phyloP scores from a whole-genome alignment of 2,113 vertebrate genomes.

The Hyla sarda region DNA sequence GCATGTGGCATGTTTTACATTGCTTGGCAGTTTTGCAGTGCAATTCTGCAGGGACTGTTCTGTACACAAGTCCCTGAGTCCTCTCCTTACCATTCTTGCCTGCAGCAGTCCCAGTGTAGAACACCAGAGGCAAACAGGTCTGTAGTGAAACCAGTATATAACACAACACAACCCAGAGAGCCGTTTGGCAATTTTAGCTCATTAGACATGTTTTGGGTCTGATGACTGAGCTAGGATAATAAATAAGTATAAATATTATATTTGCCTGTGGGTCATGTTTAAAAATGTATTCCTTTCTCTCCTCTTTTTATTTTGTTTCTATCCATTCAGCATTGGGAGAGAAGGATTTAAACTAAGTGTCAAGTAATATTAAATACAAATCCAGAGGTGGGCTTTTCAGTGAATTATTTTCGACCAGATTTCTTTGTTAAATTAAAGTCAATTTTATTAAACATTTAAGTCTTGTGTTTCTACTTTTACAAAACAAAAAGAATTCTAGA shows the following conservation, averaged over 20 bases:
- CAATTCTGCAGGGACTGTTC: conserved; percentile 71
- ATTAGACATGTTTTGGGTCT: conserved; percentile 83
- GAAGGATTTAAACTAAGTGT: conserved; percentile 20
- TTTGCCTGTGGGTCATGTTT: conserved; percentile 87
- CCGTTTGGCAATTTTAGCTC: conserved; percentile 83
- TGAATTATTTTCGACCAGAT: not conserved
- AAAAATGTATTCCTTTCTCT: conserved; percentile 82
- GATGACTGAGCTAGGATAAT: conserved; percentile 79
- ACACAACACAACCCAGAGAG: conserved; percentile 70
- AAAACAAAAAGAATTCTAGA: not conserved
- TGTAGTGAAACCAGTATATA: conserved; percentile 73
- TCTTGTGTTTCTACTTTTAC: not conserved
- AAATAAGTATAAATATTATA: conserved; percentile 90
- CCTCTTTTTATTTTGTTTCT: conserved; percentile 64
- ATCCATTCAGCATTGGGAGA: conserved; percentile 41
- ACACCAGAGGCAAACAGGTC: conserved; percentile 74
- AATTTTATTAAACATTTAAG: not conserved
- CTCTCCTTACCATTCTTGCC: conserved; percentile 76
- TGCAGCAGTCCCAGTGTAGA: conserved; percentile 79
- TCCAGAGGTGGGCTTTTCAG: not conserved
- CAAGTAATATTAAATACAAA: conserved; percentile 16
- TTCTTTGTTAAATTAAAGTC: not conserved
- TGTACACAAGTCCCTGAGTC: conserved; percentile 61
- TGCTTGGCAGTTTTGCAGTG: conserved; percentile 70
- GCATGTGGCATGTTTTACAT: conserved; percentile 66